Evolutionary conservation across 2,113 vertebrate genomes (phyloP).

Genomic region (Xiphias gladius): DNA sequence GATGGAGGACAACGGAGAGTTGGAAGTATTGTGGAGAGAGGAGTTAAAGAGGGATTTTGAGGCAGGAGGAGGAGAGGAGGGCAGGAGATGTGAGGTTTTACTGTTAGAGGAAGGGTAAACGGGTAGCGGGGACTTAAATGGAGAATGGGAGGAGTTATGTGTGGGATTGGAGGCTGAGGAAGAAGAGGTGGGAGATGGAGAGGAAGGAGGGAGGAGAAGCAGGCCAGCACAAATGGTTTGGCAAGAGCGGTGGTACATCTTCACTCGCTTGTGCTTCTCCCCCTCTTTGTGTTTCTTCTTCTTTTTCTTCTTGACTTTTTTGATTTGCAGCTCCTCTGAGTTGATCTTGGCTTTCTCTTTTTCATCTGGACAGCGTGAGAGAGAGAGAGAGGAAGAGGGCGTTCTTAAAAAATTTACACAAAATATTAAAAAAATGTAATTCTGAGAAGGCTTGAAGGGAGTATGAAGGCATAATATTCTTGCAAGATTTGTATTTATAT

Average conservation of each 20-base stretch:
- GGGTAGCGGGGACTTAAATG: conserved; percentile 87
- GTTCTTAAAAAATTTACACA: conserved; percentile 12
- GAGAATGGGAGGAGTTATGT: conserved; percentile 54
- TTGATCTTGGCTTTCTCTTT: conserved; percentile 92
- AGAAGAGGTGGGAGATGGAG: conserved; percentile 50
- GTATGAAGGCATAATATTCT: neutral
- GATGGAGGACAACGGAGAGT: conserved; percentile 81
- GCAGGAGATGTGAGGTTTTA: conserved; percentile 56
- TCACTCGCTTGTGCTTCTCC: conserved; percentile 94
- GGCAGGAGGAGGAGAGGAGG: conserved; percentile 27
- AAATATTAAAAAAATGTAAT: neutral
- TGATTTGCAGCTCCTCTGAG: conserved; percentile 93
- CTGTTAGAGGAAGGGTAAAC: conserved; percentile 74
- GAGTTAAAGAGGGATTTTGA: conserved; percentile 42
- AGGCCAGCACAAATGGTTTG: conserved; percentile 94
- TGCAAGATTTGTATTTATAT: neutral
- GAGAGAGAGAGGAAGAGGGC: conserved; percentile 29
- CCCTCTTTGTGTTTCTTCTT: conserved; percentile 99
- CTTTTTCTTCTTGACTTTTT: conserved; percentile 99
- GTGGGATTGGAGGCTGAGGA: conserved; percentile 40
- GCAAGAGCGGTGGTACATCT: conserved; percentile 97
- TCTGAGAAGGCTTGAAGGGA: conserved; percentile 1
- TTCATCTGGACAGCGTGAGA: conserved; percentile 84
- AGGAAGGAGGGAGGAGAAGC: conserved; percentile 84
- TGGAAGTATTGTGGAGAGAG: conserved; percentile 57